Evolutionary conservation across 2,113 vertebrate genomes (phyloP), one percentile per base, ranked within the genome.

Genomic region (Boulengeromyrus knoepffleri): DNA sequence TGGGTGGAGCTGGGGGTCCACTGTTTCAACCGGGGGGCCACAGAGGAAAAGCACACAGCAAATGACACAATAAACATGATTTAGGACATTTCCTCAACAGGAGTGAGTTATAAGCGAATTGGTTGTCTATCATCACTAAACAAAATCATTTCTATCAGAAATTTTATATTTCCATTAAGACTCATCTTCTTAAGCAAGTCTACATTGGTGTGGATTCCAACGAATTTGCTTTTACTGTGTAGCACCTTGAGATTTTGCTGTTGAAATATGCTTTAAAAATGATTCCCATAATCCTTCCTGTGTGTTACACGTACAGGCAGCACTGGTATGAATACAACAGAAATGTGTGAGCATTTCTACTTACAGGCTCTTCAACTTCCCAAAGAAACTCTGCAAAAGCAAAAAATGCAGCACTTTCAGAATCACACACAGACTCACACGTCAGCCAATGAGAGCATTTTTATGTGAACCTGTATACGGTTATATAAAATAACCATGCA

Each of bases 311-410:
- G 2, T 31, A 74, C 31, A 83, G 10, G 85, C 3, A 49, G 5
- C 36, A 6, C 24, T 83, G 21, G 19, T 12, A 56, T 87, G 85
- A 88, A 91, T 88, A 91, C 88, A 91, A 47, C 19, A 90, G 46
- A 49, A 46, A 84, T 10, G 3, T 53, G 3, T 8, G 31, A 47
- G 13, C 9, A 50, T 39, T 87, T 36, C n/a, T 88, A 94, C 94
- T 94, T 89, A 95, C 95, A 87, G 88, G 70, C 93, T 95, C 91
- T 95, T 96, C 13, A 92, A 74, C 93, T 96, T 95, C 91, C 93
- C 95, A 91, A 96, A 95, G 83, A 95, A 95, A 93, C 92, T 95
- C 96, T 96, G 93, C 80, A 92, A 92, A 92, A 4, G 42, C 91
- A 90, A 10, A 52, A 49, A 47, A 9, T 1, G 77, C 24, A 90